Percentiles rank a stretch among this genome's conserved stretches.
These are phyloP conservation scores for Bedellia somnulentella DNA, from an alignment of 2,888 invertebrate genomes.

Conservation along the genomic window DNA sequence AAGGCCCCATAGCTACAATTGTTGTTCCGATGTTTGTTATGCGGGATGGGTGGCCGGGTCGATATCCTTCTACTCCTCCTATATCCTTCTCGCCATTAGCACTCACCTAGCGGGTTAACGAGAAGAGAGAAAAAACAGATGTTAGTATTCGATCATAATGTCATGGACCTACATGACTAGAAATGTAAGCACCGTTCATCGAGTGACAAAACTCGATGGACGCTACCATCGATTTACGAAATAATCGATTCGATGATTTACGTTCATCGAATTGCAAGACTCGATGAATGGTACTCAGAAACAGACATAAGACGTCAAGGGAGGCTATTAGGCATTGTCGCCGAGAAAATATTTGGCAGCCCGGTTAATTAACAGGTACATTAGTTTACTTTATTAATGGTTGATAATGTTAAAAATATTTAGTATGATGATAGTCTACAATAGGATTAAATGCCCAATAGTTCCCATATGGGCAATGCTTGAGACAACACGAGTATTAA, in stretches of 20 bases:
- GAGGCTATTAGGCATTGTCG: constrained; percentile 61
- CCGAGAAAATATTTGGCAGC: constrained; percentile 36
- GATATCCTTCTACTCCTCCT: constrained; percentile 48
- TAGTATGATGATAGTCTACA: constrained; percentile 60
- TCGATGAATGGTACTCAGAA: no score
- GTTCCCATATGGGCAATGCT: constrained; percentile 50
- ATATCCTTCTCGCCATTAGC: constrained; percentile 68
- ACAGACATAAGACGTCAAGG: constrained; percentile 21
- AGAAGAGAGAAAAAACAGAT: constrained; percentile 71
- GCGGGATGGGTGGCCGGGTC: constrained; percentile 17
- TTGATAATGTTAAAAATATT: constrained; percentile 59
- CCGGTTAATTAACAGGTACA: constrained; percentile 53
- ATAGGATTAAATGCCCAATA: constrained; percentile 63
- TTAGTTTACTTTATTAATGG: constrained; percentile 61
- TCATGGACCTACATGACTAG: constrained; percentile 47
- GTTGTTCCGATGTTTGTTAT: constrained; percentile 58
- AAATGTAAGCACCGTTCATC: constrained; percentile 4
- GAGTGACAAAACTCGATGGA: no score
- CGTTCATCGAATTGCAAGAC: no score
- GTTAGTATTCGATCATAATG: constrained; percentile 65
- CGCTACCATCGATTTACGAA: not conserved
- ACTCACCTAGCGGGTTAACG: constrained; percentile 78
- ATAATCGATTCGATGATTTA: no score
- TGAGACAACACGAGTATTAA: constrained; percentile 19
- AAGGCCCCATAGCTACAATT: constrained; percentile 61